These are phyloP conservation scores for Plemyria rubiginata DNA, from an alignment of 2,888 invertebrate species.

Conservation along the genomic window DNA sequence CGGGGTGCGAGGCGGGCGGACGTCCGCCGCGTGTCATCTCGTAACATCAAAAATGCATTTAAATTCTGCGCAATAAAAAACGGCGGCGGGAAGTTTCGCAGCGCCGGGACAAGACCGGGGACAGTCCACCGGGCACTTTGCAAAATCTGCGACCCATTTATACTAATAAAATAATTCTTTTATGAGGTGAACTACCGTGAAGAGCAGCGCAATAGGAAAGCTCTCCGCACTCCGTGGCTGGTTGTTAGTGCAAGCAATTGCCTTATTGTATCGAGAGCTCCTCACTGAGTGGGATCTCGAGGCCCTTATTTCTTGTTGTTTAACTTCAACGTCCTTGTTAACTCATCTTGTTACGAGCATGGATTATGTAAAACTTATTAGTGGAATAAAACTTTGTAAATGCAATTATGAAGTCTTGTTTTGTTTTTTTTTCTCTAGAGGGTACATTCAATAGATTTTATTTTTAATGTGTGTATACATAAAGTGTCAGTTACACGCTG, in stretches of 20 bases:
- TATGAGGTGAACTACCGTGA: slow-evolving; percentile 42
- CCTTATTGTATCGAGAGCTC: slow-evolving; percentile 60
- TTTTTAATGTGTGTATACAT: slow-evolving; percentile 3
- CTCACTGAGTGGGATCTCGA: slow-evolving; percentile 47
- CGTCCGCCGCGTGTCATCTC: slow-evolving; percentile 85
- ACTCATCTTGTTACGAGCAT: slow-evolving; percentile 36
- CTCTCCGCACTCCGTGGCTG: slow-evolving; percentile 44
- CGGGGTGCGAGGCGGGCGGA: slow-evolving; percentile 65
- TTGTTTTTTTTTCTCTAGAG: slow-evolving; percentile 18
- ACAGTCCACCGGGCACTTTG: slow-evolving; percentile 42
- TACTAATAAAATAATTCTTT: slow-evolving; percentile 57
- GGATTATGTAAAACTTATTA: slow-evolving; percentile 38
- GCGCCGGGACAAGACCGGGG: slow-evolving; percentile 61
- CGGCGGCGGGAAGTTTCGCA: slow-evolving; percentile 81
- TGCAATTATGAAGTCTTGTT: slow-evolving; percentile 33
- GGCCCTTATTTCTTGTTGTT: slow-evolving; percentile 52
- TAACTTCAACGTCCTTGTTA: slow-evolving; percentile 45
- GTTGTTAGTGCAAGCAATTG: slow-evolving; percentile 64
- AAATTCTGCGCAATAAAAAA: slow-evolving; percentile 85
- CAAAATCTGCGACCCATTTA: slow-evolving; percentile 56
- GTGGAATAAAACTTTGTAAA: slow-evolving; percentile 37
- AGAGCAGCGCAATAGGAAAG: slow-evolving; percentile 38
- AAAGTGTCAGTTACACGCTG: slow-evolving; percentile 27
- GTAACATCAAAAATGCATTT: slow-evolving; percentile 86
- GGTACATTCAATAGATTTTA: slow-evolving; percentile 27